A percentile compares a stretch with the other conserved stretches of the same genome.
Conservation (phyloP, 37 sponge, comb jelly and placozoan genomes). For the Ephydatia muelleri region DNA sequence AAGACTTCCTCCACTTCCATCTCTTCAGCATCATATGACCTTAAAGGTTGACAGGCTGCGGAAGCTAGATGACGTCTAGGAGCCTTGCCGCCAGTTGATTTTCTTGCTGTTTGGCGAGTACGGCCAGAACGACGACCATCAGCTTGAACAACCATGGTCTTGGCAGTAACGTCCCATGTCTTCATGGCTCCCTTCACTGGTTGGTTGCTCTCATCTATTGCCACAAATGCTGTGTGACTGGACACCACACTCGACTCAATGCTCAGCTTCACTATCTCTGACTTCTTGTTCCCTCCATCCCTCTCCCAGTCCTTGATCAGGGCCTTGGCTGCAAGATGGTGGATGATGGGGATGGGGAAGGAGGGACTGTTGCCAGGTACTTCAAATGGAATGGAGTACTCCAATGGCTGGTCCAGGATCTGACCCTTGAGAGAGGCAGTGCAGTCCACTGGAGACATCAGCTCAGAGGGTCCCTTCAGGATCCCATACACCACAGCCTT, state of each 20-base stretch:
- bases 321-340: constrained; percentile 76
- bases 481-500: constrained; percentile 68
- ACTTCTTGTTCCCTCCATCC: constrained; percentile 17
- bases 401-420: constrained; percentile 29
- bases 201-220: constrained; percentile 62
- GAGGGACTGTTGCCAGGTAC: constrained; percentile 2
- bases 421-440: constrained; percentile 49
- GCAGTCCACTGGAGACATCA: constrained; percentile 16
- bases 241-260: constrained; percentile 69
- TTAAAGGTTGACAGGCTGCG: background rate
- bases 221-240: constrained; percentile 67
- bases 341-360: constrained; percentile 41
- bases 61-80: too few relatives aligned
- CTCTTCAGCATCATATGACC: background rate
- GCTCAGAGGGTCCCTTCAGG: background rate
- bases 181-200: constrained; percentile 67
- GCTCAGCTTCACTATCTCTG: constrained; percentile 58
- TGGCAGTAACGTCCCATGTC: constrained; percentile 46
- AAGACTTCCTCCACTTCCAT: background rate
- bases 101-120: background rate
- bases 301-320: constrained; percentile 54
- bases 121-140: background rate
- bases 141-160: background rate
- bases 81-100: too few relatives aligned
- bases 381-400: constrained; percentile 33